Conservation (phyloP, 2,113 vertebrate species). For the Damaliscus lunatus region DNA sequence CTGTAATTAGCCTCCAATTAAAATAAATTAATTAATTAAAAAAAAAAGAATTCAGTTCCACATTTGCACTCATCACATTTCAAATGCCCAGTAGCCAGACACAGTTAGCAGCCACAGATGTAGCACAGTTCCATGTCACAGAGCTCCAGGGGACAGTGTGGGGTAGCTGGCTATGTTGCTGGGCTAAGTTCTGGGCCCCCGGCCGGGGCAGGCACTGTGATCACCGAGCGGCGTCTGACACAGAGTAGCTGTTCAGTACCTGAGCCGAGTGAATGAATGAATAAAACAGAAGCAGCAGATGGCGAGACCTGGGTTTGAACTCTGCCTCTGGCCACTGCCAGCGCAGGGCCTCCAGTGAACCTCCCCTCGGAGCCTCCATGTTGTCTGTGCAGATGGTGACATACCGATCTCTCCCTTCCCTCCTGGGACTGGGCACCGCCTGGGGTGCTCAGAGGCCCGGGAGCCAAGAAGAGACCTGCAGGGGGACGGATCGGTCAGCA, state of each 20-base stretch:
- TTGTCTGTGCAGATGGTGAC: rapidly evolving
- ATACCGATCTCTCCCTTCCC: not conserved
- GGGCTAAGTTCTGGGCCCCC: not conserved
- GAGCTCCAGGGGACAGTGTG: not conserved
- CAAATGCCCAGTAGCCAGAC: not conserved
- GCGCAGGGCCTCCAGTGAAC: not conserved
- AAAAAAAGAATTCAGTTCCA: not conserved
- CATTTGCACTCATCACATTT: not conserved
- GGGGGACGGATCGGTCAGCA: not conserved
- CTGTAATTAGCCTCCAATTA: not conserved
- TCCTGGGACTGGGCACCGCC: not conserved
- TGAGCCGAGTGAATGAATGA: not conserved
- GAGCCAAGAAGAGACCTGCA: not conserved
- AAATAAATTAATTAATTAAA: not conserved
- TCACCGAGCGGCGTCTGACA: not conserved
- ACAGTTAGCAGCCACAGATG: not conserved
- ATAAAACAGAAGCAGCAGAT: not conserved
- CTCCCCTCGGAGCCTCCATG: not conserved
- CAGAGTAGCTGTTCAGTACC: not conserved
- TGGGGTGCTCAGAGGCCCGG: not conserved
- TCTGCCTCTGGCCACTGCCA: not conserved
- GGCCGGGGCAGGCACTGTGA: not conserved
- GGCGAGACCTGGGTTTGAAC: not conserved
- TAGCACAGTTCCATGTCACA: not conserved
- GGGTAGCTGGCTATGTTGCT: not conserved